Percentiles rank a stretch among this genome's conserved stretches.
These are phyloP conservation scores for Troides oblongomaculatus DNA, from an alignment of 2,888 invertebrate species.

Conservation along the genomic window DNA sequence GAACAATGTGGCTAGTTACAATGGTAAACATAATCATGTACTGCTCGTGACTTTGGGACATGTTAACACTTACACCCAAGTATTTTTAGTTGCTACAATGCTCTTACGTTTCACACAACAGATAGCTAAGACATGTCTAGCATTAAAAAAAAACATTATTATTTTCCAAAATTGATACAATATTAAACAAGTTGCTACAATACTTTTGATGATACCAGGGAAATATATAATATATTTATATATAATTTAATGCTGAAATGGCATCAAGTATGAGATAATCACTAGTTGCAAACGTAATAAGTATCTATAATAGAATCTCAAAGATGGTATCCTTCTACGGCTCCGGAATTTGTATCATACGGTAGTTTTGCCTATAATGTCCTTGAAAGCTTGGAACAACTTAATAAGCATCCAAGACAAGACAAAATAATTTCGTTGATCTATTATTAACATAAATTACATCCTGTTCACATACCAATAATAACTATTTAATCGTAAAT, in stretches of 20 bases:
- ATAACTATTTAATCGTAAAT: too few species aligned
- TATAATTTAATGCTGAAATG: not conserved
- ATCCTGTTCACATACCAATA: too few species aligned
- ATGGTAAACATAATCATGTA: too few species aligned
- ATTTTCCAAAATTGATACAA: not conserved
- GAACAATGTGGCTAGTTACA: too few species aligned
- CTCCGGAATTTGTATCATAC: slow-evolving; percentile 28
- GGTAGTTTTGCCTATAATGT: not conserved
- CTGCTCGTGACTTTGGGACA: too few species aligned
- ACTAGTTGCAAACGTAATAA: not conserved
- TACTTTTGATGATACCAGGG: slow-evolving; percentile 1
- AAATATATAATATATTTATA: not conserved
- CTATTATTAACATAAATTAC: too few species aligned
- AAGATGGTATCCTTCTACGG: not conserved
- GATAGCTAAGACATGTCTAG: not conserved
- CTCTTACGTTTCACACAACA: too few species aligned
- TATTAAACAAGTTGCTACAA: not conserved
- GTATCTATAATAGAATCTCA: not conserved
- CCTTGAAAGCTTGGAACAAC: not conserved
- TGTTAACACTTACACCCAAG: too few species aligned
- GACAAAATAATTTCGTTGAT: too few species aligned
- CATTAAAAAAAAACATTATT: not conserved
- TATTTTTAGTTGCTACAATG: too few species aligned
- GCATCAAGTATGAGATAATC: not conserved
- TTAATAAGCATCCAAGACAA: not conserved